These are phyloP conservation scores for Perca fluviatilis DNA, from an alignment of 2,113 vertebrate species.

Conservation along the genomic window DNA sequence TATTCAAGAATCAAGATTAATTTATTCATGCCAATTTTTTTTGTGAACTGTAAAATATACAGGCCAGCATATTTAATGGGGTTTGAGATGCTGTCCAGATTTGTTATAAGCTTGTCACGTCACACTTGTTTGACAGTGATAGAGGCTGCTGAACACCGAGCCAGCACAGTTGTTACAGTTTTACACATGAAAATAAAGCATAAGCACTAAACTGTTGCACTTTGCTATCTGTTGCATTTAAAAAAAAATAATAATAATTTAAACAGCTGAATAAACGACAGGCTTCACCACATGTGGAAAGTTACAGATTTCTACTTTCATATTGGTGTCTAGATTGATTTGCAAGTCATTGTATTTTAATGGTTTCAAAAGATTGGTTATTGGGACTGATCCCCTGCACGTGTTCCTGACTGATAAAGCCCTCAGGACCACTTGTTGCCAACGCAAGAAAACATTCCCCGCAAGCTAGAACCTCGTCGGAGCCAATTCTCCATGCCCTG, in stretches of 20 bases:
- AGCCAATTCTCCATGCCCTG: conserved; percentile 52
- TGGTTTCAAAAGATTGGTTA: conserved; percentile 47
- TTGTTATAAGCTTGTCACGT: conserved; percentile 19
- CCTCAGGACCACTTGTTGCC: conserved; percentile 46
- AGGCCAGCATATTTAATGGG: neutral
- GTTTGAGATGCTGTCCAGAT: neutral
- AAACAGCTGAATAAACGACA: neutral
- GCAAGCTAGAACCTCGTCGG: conserved; percentile 28
- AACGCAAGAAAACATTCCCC: conserved; percentile 53
- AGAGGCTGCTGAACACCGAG: neutral
- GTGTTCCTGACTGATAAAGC: conserved; percentile 72
- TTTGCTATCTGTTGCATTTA: neutral
- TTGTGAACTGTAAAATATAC: neutral
- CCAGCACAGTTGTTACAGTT: neutral
- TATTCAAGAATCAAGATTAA: neutral
- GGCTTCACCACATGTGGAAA: neutral
- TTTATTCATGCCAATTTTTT: neutral
- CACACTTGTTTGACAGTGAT: neutral
- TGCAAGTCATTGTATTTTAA: conserved; percentile 32
- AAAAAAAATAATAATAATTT: neutral
- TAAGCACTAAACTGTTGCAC: neutral
- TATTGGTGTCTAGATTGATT: conserved; percentile 49
- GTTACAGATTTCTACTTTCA: conserved; percentile 15
- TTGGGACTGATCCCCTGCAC: conserved; percentile 42
- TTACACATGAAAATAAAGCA: neutral